Evolutionary conservation across 2,113 vertebrate genomes (phyloP), one percentile per base, ranked within the genome.

Genomic region (Condylura cristata): DNA sequence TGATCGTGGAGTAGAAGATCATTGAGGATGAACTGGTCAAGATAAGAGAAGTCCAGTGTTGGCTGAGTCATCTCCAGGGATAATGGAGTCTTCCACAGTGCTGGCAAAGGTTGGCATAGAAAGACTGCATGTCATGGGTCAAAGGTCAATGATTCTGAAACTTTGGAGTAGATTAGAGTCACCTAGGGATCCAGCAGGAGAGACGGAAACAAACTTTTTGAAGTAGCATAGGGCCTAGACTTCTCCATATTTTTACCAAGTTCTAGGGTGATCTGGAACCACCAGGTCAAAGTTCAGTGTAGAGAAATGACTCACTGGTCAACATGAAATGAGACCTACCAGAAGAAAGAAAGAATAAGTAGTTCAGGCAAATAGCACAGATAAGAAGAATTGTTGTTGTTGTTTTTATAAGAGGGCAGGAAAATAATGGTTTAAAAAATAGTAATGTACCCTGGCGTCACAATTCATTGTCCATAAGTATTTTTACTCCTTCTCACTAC

Each of bases 211-310:
- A 26, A 16, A 11, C 48, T 82, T 81, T 6, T 44, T 56, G 32
- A 86, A 78, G 34, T 53, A 78, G 68, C n/a, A 60, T 41, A 72
- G 22, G 53, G 22, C 34, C 30, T 60, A 53, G 75, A n/a, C 37
- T 65, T 82, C 51, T 72, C 14, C 51, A 1, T 89, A 17, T 82
- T 78, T 96, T 93, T 74, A 86, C 32, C 37, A 70, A 78, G 34
- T 71, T 95, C 26, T n/a, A 53, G 32, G 34, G 51, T 91, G 30
- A 58, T 89, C 74, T 68, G 70, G 28, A 89, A 72, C 48, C 28
- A 82, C 68, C 90, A 65, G 28, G 44, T 28, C 53, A 76, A 17
- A 41, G 90, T 41, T 88, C 58, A 90, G 53, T 80, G 65, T 32
- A 39, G 53, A 81, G 60, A 81, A 75, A 53, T 84, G 85, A 65